Percentiles rank a stretch among this genome's conserved stretches.
These are phyloP conservation scores for Sarotherodon lohbergeri DNA, from an alignment of 2,113 vertebrate species.

Conservation along the genomic window DNA sequence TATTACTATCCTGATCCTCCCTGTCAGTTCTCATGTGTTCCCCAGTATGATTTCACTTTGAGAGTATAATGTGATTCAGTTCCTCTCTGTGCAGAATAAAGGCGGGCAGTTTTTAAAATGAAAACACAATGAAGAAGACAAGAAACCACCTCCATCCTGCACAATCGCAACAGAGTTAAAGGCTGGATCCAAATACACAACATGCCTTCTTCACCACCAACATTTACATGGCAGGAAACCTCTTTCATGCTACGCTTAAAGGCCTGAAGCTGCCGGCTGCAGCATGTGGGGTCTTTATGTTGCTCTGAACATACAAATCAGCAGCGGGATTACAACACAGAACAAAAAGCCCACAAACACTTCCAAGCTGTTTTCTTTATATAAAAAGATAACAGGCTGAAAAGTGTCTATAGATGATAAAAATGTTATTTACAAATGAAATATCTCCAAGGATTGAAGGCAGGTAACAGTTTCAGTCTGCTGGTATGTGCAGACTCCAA, in stretches of 20 bases:
- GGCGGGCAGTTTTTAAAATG: background rate
- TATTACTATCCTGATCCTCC: conserved; percentile 29
- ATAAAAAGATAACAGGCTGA: background rate
- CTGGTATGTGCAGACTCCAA: background rate
- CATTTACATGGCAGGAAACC: background rate
- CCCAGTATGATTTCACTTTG: conserved; percentile 1
- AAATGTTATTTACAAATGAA: background rate
- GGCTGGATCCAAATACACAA: background rate
- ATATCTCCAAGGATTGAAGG: background rate
- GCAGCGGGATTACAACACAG: background rate
- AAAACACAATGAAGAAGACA: background rate
- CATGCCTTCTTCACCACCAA: background rate
- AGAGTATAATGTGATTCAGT: background rate
- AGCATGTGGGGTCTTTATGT: background rate
- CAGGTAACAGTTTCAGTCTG: background rate
- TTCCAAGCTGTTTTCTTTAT: background rate
- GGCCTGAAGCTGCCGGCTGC: background rate
- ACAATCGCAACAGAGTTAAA: background rate
- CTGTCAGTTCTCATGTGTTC: conserved; percentile 24
- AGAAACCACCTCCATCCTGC: background rate
- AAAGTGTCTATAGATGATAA: background rate
- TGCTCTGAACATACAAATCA: background rate
- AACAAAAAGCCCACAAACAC: background rate
- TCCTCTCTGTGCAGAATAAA: background rate
- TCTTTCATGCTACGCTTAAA: background rate